phyloP scores from a whole-genome alignment of 2,113 vertebrate species.

The Equus quagga region DNA sequence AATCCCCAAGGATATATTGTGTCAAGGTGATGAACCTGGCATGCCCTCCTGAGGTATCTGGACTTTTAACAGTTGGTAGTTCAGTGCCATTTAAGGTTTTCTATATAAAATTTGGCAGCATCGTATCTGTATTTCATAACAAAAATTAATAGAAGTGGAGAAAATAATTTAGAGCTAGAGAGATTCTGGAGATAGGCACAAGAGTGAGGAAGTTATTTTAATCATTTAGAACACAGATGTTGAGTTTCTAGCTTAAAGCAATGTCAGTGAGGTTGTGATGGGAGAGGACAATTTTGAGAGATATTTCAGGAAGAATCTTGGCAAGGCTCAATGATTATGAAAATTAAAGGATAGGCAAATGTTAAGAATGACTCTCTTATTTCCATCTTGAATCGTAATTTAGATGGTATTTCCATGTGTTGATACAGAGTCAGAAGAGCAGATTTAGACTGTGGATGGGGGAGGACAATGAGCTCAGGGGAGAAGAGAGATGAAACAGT shows the following conservation, averaged over 20 bases:
- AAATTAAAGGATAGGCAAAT: neutral
- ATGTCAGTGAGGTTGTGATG: neutral
- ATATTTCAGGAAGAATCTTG: neutral
- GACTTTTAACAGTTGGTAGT: neutral
- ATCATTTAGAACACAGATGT: neutral
- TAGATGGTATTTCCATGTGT: neutral
- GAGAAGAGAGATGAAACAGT: neutral
- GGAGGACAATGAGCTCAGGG: neutral
- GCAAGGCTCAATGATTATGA: neutral
- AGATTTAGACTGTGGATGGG: neutral
- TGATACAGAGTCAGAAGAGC: neutral
- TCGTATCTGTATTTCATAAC: neutral
- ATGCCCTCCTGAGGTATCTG: neutral
- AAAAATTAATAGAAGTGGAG: neutral
- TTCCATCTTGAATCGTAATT: neutral
- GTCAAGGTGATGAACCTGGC: neutral
- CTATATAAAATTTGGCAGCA: neutral
- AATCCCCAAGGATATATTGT: neutral
- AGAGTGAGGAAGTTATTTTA: slow-evolving; percentile 12
- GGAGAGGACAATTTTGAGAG: neutral
- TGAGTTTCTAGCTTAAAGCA: neutral
- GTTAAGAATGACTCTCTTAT: neutral
- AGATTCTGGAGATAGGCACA: neutral
- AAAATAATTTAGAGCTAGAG: neutral
- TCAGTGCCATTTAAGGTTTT: neutral